A percentile compares a stretch with the other conserved stretches of the same genome.
Conservation (phyloP, 1,140 invertebrate species). For the Psilanteris sp. region DNA sequence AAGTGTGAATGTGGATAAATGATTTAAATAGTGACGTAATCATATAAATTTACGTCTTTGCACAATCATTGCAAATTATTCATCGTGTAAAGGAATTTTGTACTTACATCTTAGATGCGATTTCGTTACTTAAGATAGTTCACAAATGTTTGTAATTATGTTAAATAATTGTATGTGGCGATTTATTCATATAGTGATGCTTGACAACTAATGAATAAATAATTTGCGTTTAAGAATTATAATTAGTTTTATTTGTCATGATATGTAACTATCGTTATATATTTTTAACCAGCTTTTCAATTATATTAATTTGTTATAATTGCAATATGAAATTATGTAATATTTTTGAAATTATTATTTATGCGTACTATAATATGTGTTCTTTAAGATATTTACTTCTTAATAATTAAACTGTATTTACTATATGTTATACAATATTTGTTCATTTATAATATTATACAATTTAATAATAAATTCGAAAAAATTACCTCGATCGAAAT, state of each 20-base stretch:
- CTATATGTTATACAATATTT: too few species aligned
- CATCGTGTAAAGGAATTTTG: conserved; percentile 48
- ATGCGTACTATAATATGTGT: too few species aligned
- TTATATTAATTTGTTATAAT: too few species aligned
- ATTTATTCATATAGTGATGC: conserved; percentile 58
- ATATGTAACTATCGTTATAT: background rate
- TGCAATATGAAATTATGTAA: too few species aligned
- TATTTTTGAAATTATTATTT: too few species aligned
- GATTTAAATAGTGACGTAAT: conserved; percentile 34
- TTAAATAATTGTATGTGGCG: conserved; percentile 49
- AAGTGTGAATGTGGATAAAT: conserved; percentile 51
- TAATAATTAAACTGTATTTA: too few species aligned
- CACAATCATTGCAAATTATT: conserved; percentile 40
- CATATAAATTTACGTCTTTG: conserved; percentile 24
- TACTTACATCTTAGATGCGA: conserved; percentile 58
- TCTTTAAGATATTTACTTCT: too few species aligned
- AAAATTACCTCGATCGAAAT: too few species aligned
- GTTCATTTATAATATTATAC: too few species aligned
- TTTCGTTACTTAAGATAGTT: conserved; percentile 42
- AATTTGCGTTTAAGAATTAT: conserved; percentile 48
- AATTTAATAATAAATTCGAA: too few species aligned
- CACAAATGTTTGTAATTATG: conserved; percentile 53
- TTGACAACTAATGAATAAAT: conserved; percentile 52
- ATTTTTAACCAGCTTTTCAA: background rate
- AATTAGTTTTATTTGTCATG: conserved; percentile 22